Evolutionary conservation across 2,113 vertebrate genomes (phyloP), one percentile per base, ranked within the genome.

Genomic region (Gallinago paraguaiae): DNA sequence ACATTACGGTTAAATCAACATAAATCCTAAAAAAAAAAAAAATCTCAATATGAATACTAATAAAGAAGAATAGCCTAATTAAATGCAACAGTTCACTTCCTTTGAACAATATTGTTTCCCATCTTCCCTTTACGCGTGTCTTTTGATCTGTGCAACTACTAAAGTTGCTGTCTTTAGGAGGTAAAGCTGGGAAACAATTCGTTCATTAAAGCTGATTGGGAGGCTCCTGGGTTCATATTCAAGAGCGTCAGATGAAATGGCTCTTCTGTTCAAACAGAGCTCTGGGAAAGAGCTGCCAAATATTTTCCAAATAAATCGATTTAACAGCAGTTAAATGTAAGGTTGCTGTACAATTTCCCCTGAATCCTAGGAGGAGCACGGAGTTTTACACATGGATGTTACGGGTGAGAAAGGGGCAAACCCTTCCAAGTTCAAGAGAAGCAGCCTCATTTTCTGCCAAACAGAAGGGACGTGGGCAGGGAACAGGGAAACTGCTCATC

Each of bases 31-130:
- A 88, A 86, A 80, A 85, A 83, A 83, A 95, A 85, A 82, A 95
- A 93, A 70, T 30, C 93, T 96, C 95, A 95, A 72, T 94, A 88
- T 80, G 96, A 97, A 97, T 97, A 67, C 97, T 97, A 98, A 97
- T 97, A 98, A 97, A 97, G 96, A 97, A 97, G 98, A 97, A 97
- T 96, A 93, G 95, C 77, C 97, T 98, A 96, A 98, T 98, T 98
- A 98, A 98, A 98, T 89, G 96, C 95, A 97, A 95, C 96, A 97
- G 96, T 97, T 98, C 97, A 95, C 96, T 98, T 98, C 96, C 97
- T 98, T 98, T 96, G 97, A 98, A 96, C 95, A 96, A 97, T 97
- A 97, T 96, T 96, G 93, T 97, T 97, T 96, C 95, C 94, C 93
- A 97, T 97, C 93, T 96, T 93, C 86, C 85, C 70, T 97, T 87